Percentiles rank a stretch among this genome's conserved stretches.
Evolutionary conservation across 1,140 invertebrate species (phyloP).

Genomic region (Andricus grossulariae): DNA sequence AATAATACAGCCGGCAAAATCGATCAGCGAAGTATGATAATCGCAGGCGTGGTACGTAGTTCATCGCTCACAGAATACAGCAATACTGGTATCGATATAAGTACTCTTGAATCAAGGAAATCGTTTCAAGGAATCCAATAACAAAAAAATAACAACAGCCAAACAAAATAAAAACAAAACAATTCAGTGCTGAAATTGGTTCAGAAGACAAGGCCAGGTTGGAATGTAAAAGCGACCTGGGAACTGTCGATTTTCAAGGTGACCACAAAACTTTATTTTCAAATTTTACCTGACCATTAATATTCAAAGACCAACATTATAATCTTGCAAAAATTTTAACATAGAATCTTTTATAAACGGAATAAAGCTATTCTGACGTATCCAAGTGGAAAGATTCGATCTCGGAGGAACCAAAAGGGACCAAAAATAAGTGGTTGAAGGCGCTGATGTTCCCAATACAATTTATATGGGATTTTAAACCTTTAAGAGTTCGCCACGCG

Average conservation of each 20-base stretch:
- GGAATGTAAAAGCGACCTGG: neutral
- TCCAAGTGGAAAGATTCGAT: too few species aligned
- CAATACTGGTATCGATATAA: slow-evolving; percentile 35
- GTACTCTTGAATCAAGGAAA: slow-evolving; percentile 39
- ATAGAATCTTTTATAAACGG: too few species aligned
- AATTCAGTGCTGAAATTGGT: neutral
- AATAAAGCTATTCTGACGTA: too few species aligned
- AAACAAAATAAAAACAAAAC: neutral
- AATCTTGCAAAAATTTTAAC: too few species aligned
- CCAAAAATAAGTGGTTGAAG: too few species aligned
- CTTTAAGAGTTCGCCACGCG: too few species aligned
- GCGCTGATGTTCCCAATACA: too few species aligned
- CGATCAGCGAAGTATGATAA: slow-evolving; percentile 42
- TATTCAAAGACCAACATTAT: too few species aligned
- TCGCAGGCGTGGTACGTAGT: slow-evolving; percentile 15
- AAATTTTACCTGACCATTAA: too few species aligned
- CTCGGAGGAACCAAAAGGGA: too few species aligned
- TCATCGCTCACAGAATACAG: slow-evolving; percentile 12
- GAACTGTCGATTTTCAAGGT: neutral
- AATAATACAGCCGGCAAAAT: slow-evolving; percentile 43
- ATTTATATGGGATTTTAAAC: too few species aligned
- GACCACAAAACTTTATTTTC: too few species aligned
- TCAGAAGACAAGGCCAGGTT: neutral
- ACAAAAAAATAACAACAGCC: neutral
- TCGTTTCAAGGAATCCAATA: slow-evolving; percentile 42